Percentiles rank a stretch among this genome's conserved stretches.
Conservation (phyloP, 2,888 invertebrate species). For the Anorthoa munda region DNA sequence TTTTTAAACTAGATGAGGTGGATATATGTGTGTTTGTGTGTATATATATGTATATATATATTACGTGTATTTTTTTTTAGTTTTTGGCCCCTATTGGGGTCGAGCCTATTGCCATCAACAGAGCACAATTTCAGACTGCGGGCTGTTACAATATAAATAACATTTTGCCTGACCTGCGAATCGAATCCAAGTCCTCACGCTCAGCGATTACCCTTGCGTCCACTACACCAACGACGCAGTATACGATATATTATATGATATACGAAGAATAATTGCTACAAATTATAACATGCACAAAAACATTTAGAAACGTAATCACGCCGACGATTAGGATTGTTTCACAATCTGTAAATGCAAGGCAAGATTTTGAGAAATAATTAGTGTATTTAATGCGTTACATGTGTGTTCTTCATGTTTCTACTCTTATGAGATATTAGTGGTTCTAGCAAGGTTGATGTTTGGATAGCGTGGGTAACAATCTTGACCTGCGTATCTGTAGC, state of each 20-base stretch:
- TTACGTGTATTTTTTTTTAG: no score
- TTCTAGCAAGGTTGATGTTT: constrained; percentile 27
- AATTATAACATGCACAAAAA: constrained; percentile 57
- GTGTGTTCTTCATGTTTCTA: constrained; percentile 22
- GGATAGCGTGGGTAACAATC: constrained; percentile 4
- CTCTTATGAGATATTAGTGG: constrained; percentile 19
- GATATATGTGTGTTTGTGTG: no score
- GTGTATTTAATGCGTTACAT: constrained; percentile 27
- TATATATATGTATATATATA: no score
- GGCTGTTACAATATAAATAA: no score
- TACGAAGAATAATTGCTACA: constrained; percentile 43
- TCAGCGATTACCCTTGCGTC: no score
- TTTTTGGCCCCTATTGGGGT: no score
- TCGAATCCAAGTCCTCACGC: no score
- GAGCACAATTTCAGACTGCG: no score
- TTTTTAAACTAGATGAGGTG: no score
- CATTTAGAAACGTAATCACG: constrained; percentile 38
- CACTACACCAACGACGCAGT: no score
- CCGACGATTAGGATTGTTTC: constrained; percentile 45
- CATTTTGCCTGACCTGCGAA: no score
- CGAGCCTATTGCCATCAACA: no score
- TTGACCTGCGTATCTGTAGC: background rate
- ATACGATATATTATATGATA: background rate
- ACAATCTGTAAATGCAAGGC: constrained; percentile 27
- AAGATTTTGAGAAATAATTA: constrained; percentile 41